Evolutionary conservation across 2,888 invertebrate genomes (phyloP).

Genomic region (Ashinkailepas kermadecensis): DNA sequence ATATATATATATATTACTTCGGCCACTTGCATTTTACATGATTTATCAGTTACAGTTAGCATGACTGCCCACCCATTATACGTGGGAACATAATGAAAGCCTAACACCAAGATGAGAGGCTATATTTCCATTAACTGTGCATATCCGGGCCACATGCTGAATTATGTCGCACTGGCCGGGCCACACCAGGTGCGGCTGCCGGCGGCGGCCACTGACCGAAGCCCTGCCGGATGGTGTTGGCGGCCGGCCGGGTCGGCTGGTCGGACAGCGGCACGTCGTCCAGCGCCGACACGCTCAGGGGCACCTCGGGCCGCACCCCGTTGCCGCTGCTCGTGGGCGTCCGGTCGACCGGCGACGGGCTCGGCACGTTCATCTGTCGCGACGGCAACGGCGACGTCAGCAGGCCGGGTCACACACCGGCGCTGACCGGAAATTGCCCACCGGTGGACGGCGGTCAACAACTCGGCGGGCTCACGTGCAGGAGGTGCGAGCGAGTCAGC

Average conservation of each 20-base stretch:
- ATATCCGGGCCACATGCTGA: too few species aligned
- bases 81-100: too few species aligned
- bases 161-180: too few species aligned
- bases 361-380: neutral
- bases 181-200: neutral
- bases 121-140: too few species aligned
- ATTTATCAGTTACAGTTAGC: too few species aligned
- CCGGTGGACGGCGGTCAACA: too few species aligned
- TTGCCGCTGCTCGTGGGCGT: neutral
- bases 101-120: too few species aligned
- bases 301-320: constrained; percentile 24
- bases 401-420: too few species aligned
- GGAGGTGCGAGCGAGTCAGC: neutral
- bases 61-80: too few species aligned
- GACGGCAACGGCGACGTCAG: neutral
- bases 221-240: constrained; percentile 53
- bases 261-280: constrained; percentile 30
- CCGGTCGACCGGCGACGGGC: constrained; percentile 10
- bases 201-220: constrained; percentile 47
- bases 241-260: constrained; percentile 33
- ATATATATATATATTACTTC: too few species aligned
- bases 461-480: neutral
- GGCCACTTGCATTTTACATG: too few species aligned
- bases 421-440: too few species aligned
- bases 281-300: constrained; percentile 28